These are phyloP conservation scores for Cervus canadensis DNA, from an alignment of 2,113 vertebrate genomes.

Conservation along the genomic window DNA sequence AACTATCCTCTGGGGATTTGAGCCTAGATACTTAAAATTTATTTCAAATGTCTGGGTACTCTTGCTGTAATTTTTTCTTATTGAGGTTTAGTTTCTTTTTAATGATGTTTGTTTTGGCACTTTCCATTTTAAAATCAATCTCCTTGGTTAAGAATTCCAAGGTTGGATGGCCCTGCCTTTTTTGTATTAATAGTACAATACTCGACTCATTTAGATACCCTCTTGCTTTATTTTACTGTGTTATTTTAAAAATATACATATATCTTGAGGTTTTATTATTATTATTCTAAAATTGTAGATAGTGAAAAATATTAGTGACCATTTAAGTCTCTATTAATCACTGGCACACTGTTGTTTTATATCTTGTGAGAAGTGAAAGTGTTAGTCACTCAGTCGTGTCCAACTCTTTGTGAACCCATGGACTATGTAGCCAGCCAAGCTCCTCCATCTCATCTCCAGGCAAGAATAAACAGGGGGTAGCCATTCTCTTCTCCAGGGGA, in stretches of 20 bases:
- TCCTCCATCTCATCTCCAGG: not conserved
- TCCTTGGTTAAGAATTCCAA: not conserved
- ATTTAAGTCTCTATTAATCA: not conserved
- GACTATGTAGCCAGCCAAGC: not conserved
- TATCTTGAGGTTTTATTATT: not conserved
- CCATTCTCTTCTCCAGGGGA: not conserved
- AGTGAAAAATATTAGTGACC: not conserved
- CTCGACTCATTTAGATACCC: not conserved
- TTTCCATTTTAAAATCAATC: not conserved
- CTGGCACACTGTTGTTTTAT: not conserved
- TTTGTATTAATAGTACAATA: not conserved
- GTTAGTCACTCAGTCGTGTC: not conserved
- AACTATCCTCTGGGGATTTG: not conserved
- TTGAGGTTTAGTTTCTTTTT: constrained; percentile 27
- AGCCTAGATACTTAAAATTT: not conserved
- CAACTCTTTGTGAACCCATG: not conserved
- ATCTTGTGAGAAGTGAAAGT: not conserved
- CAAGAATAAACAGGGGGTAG: not conserved
- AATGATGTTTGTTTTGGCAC: constrained; percentile 37
- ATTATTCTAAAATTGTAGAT: not conserved
- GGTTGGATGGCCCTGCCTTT: not conserved
- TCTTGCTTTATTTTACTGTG: not conserved
- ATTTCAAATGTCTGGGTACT: constrained; percentile 8
- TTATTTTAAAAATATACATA: not conserved
- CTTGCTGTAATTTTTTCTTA: constrained; percentile 35